Evolutionary conservation across 2,888 invertebrate genomes (phyloP), one percentile per base, ranked within the genome.

Genomic region (Amiota communis): DNA sequence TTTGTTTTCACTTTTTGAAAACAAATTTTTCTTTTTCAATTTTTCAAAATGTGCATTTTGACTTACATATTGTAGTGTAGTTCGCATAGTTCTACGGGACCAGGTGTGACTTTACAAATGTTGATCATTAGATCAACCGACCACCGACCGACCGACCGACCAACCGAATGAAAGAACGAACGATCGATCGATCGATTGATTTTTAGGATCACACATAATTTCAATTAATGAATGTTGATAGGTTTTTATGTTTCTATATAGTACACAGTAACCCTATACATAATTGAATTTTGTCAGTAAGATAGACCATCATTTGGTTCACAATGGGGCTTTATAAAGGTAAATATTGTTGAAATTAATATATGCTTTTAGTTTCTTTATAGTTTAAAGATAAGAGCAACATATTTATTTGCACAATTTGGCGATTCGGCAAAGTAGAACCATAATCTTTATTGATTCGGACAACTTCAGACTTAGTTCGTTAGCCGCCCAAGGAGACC

Each of bases 221-320:
- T 78, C 80, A 79, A 81, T 84, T 83, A 85, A 81, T 81, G 84
- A 68, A 74, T 78, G 83, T 81, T 83, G 84, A 83, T 83, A 75
- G 83, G 85, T 83, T 85, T 85, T 84, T 82, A 85, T 85, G 84
- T 84, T 79, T 85, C 80, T 84, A 84, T 85, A 84, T 78, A 48
- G 77, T 72, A 36, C 20, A 11, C 11, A 15, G 3, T 36, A 36
- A 36, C 36, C 36, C 36, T 36, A 36, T 36, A 36, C 0, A 36
- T 36, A 6, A 6, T 59, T 59, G 20, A 57, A 11, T 59, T 59
- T n/a, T 20, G 59, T 59, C 2, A 36, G 6, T 36, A 36, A 36
- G 8, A 36, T 36, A 36, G 6, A 36, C 36, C 1, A 36, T 6
- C 6, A 36, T 36, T 36, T 36, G 36, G 23, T 23, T 23, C 23